These are phyloP conservation scores for Amphiprion clarkii DNA, from an alignment of 2,797 vertebrate species.

Conservation along the genomic window DNA sequence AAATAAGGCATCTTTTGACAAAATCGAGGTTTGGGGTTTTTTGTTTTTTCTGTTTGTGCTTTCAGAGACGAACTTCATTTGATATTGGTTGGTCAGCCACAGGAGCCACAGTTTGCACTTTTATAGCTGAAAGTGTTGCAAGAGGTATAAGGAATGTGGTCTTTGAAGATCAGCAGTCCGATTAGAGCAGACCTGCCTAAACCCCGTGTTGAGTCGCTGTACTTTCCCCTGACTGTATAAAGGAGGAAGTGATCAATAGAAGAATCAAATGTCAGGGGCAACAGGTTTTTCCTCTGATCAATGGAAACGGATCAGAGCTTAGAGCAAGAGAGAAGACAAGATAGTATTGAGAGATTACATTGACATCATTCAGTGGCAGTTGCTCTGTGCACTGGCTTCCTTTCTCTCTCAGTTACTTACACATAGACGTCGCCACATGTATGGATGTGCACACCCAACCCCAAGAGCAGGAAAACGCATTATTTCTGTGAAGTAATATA, in stretches of 20 bases:
- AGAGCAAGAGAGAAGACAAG: conserved; percentile 81
- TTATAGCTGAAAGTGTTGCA: conserved; percentile 10
- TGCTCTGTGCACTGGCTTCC: conserved; percentile 61
- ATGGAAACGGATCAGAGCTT: conserved; percentile 86
- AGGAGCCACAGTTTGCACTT: neutral
- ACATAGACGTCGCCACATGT: conserved; percentile 28
- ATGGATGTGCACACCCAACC: neutral
- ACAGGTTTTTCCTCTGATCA: conserved; percentile 88
- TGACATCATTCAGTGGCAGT: conserved; percentile 79
- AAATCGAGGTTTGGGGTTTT: neutral
- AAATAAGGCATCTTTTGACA: neutral
- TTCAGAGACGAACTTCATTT: neutral
- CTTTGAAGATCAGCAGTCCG: conserved; percentile 69
- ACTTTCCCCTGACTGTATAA: conserved; percentile 85
- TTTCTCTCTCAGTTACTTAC: conserved; percentile 46
- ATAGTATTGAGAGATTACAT: conserved; percentile 87
- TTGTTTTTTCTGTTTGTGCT: neutral
- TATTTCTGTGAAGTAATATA: neutral
- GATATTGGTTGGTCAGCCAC: neutral
- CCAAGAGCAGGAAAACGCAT: neutral
- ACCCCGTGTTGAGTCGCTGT: conserved; percentile 74
- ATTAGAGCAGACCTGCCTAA: conserved; percentile 72
- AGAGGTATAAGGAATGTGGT: conserved; percentile 31
- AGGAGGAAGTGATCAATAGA: conserved; percentile 89
- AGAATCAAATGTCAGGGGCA: conserved; percentile 87